phyloP scores from a whole-genome alignment of 1,140 invertebrate genomes.

The Nasonia vitripennis region DNA sequence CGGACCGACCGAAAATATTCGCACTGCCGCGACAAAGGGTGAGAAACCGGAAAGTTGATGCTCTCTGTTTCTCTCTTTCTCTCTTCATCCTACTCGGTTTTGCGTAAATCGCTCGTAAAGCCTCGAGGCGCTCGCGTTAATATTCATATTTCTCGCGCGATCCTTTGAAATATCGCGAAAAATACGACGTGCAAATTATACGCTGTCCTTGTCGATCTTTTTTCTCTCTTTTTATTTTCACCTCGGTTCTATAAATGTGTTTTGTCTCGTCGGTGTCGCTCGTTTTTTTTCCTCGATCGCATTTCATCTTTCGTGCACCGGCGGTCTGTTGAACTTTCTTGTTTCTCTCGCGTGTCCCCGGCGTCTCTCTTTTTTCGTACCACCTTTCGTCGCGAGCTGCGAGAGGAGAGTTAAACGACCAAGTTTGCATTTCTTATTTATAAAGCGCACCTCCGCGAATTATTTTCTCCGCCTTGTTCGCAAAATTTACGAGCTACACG shows the following conservation, averaged over 20 bases:
- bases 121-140: slow-evolving; percentile 11
- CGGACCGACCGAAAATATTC: slow-evolving; percentile 63
- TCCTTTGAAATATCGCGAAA: slow-evolving; percentile 13
- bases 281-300: slow-evolving; percentile 43
- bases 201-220: background rate
- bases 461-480: background rate
- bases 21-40: slow-evolving; percentile 61
- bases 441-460: slow-evolving; percentile 13
- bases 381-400: slow-evolving; percentile 13
- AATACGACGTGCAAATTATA: slow-evolving; percentile 37
- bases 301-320: slow-evolving; percentile 38
- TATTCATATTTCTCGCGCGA: slow-evolving; percentile 6
- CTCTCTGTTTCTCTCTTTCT: slow-evolving; percentile 57
- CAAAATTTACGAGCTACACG: slow-evolving; percentile 3
- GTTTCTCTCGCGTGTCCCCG: background rate
- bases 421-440: slow-evolving; percentile 47
- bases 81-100: slow-evolving; percentile 47
- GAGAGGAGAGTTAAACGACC: slow-evolving; percentile 24
- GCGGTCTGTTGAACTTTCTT: slow-evolving; percentile 39
- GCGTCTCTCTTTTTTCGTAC: background rate
- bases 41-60: slow-evolving; percentile 62
- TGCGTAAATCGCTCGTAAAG: slow-evolving; percentile 24
- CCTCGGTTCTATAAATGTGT: background rate
- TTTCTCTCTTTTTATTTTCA: slow-evolving; percentile 1
- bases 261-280: slow-evolving; percentile 18